Percentiles rank a stretch among this genome's conserved stretches.
Conservation (phyloP, 2,113 vertebrate species). For the Orycteropus afer region DNA sequence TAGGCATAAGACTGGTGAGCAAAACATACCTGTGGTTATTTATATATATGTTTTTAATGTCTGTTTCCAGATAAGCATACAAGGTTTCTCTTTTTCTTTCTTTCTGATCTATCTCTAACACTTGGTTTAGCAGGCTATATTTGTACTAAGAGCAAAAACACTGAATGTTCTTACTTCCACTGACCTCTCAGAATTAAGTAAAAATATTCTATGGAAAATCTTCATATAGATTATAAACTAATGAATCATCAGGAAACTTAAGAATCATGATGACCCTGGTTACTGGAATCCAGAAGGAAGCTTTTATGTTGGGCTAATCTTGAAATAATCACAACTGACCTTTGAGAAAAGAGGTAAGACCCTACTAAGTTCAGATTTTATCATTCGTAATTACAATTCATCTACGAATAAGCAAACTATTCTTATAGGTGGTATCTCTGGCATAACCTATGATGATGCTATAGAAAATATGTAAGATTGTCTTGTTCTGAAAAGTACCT, state of each 20-base stretch:
- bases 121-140: background rate
- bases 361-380: constrained; percentile 7
- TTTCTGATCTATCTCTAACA: background rate
- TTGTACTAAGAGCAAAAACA: background rate
- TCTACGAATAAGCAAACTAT: background rate
- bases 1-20: background rate
- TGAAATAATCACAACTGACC: background rate
- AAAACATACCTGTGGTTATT: background rate
- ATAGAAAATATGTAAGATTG: background rate
- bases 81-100: background rate
- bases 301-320: background rate
- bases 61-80: background rate
- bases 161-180: background rate
- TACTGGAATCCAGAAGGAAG: background rate
- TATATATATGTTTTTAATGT: background rate
- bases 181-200: background rate
- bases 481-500: background rate
- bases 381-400: background rate
- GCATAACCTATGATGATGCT: background rate
- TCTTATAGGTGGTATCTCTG: background rate
- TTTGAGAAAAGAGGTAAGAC: background rate
- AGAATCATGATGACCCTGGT: background rate
- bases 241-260: background rate
- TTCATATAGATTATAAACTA: constrained; percentile 1
- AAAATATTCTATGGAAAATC: constrained; percentile 37